Percentiles rank a stretch among this genome's conserved stretches.
These are phyloP conservation scores for Lithobates pipiens DNA, from an alignment of 2,797 vertebrate genomes.

Conservation along the genomic window DNA sequence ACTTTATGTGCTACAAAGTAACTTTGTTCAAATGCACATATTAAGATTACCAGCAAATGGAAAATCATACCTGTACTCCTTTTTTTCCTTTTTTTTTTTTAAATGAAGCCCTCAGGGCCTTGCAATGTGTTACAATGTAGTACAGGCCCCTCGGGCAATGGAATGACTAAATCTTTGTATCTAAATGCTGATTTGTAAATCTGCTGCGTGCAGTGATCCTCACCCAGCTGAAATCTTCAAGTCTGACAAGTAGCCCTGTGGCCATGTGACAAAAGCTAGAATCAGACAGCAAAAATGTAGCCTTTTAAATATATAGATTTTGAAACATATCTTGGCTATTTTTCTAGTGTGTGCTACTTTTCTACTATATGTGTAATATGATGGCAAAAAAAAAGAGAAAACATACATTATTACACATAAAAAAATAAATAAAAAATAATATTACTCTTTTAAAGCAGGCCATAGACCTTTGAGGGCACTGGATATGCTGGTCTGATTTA, in stretches of 20 bases:
- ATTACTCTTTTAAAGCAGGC: too few species aligned
- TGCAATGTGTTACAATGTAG: constrained; percentile 57
- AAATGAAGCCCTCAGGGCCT: constrained; percentile 53
- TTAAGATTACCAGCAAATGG: constrained; percentile 39
- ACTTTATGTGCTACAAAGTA: constrained; percentile 37
- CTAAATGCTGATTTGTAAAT: constrained; percentile 60
- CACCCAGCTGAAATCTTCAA: constrained; percentile 41
- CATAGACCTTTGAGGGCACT: too few species aligned
- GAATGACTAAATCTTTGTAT: constrained; percentile 53
- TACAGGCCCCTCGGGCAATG: constrained; percentile 48
- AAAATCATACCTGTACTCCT: constrained; percentile 32
- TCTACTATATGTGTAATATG: not conserved
- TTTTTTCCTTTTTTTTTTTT: constrained; percentile 25
- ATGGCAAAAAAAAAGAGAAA: not conserved
- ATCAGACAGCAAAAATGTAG: constrained; percentile 29
- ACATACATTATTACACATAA: too few species aligned
- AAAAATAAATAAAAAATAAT: too few species aligned
- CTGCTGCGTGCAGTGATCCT: constrained; percentile 55
- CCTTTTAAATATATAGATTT: constrained; percentile 27
- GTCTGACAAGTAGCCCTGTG: constrained; percentile 59
- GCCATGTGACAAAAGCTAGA: constrained; percentile 56
- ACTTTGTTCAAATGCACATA: constrained; percentile 31
- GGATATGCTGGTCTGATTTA: too few species aligned
- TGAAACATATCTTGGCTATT: constrained; percentile 41
- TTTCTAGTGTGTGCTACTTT: constrained; percentile 15